Evolutionary conservation across 2,113 vertebrate species (phyloP), one percentile per base, ranked within the genome.

Genomic region (Pontoporia blainvillei): DNA sequence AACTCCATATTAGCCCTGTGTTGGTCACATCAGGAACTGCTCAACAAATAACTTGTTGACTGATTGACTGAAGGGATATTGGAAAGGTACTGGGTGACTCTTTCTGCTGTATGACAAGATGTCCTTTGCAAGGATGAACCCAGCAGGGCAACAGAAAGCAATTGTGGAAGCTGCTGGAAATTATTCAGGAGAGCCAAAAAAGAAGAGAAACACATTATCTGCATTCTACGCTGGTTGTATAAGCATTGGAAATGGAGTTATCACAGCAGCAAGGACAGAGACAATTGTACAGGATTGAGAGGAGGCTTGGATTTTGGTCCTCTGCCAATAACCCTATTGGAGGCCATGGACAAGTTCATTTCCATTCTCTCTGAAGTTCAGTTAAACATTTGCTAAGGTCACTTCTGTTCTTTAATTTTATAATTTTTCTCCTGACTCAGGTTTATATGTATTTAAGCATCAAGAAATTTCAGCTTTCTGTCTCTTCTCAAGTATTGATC

Each of bases 31-130:
- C 44, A 46, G 69, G 94, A 96, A 95, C 67, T 75, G 92, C 73
- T 95, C 95, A 91, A 72, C 96, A 92, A 98, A 94, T 95, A 96
- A 95, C 57, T 84, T 83, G 78, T 93, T 96, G 93, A 78, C 69
- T 81, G 86, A 94, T 81, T 90, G 96, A 95, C 67, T 44, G 91
- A 96, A 90, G 20, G 46, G 91, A 75, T 95, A 91, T 64, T 94
- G 92, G 81, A 84, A 59, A 82, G 86, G 57, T 75, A 75, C 84
- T 57, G 75, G 78, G 67, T 81, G 76, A 91, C 93, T 95, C 88
- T 96, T 90, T 97, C 75, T 95, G 89, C 83, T 93, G 3, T 66
- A 27, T 90, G 83, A 95, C 87, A 95, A 93, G 96, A 96, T 95
- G 94, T 95, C 96, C 96, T 96, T 91, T 67, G 52, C 79, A 91